Evolutionary conservation across 2,113 vertebrate species (phyloP).

Genomic region (Lycaon pictus): DNA sequence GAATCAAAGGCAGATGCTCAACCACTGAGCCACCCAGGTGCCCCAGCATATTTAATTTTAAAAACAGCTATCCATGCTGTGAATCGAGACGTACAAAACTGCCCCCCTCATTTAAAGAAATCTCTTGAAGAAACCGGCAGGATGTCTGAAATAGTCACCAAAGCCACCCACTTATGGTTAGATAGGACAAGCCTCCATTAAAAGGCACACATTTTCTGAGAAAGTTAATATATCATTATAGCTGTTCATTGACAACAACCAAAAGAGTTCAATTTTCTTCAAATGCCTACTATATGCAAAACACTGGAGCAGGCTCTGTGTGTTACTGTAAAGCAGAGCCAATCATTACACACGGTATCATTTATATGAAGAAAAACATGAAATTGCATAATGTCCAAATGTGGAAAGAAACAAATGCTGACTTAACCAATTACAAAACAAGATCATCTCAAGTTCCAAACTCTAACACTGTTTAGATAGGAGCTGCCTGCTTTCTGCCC

Average conservation of each 20-base stretch:
- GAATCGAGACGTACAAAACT: neutral
- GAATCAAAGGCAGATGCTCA: no score
- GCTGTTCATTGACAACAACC: neutral
- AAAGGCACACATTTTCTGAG: neutral
- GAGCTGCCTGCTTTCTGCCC: neutral
- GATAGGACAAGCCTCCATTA: neutral
- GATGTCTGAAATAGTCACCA: neutral
- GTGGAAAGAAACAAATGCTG: neutral
- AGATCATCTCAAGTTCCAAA: neutral
- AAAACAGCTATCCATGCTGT: neutral
- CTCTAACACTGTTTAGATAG: neutral
- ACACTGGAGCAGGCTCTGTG: neutral
- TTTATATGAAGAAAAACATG: neutral
- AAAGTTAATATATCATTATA: neutral
- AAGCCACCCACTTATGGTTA: neutral
- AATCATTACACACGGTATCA: neutral
- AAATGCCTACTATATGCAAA: neutral
- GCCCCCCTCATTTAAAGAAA: neutral
- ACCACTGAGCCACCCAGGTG: no score
- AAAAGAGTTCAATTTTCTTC: neutral
- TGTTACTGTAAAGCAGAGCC: neutral
- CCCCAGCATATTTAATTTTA: neutral
- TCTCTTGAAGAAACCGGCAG: neutral
- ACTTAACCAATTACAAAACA: neutral
- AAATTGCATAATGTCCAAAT: neutral